These are phyloP conservation scores for Eupithecia pulchellata DNA, from an alignment of 2,888 invertebrate genomes.

Conservation along the genomic window DNA sequence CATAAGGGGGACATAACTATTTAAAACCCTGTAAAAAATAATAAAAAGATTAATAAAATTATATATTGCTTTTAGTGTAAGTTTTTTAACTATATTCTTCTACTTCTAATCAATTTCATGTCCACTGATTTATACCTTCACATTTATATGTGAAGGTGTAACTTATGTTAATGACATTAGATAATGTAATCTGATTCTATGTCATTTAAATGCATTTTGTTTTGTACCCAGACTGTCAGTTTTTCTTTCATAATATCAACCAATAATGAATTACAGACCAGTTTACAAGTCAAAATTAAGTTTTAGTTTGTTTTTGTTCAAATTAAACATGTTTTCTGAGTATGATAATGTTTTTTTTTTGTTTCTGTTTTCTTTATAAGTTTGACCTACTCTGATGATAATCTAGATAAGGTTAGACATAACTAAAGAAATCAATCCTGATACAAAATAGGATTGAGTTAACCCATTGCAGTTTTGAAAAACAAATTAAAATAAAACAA, in stretches of 20 bases:
- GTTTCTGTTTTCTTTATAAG: background rate
- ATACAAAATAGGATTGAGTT: background rate
- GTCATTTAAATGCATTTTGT: slow-evolving; percentile 6
- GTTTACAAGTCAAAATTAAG: slow-evolving; percentile 1
- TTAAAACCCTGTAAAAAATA: too few relatives aligned
- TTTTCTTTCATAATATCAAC: background rate
- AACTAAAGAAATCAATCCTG: background rate
- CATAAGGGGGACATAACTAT: too few relatives aligned
- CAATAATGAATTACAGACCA: background rate
- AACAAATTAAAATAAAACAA: slow-evolving; percentile 15
- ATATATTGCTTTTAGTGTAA: background rate
- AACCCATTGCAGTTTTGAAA: background rate
- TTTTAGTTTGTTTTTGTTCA: background rate
- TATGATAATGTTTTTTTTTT: background rate
- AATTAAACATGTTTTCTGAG: background rate
- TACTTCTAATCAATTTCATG: background rate
- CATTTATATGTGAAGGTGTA: too few relatives aligned
- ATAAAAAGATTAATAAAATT: too few relatives aligned
- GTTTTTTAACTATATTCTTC: background rate
- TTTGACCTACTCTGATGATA: background rate
- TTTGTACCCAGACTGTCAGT: background rate
- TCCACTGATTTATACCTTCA: background rate
- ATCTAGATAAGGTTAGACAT: background rate
- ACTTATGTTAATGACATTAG: background rate
- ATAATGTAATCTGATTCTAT: slow-evolving; percentile 1